Conservation (phyloP, 2,797 vertebrate species). For the Simalia tracyae region DNA sequence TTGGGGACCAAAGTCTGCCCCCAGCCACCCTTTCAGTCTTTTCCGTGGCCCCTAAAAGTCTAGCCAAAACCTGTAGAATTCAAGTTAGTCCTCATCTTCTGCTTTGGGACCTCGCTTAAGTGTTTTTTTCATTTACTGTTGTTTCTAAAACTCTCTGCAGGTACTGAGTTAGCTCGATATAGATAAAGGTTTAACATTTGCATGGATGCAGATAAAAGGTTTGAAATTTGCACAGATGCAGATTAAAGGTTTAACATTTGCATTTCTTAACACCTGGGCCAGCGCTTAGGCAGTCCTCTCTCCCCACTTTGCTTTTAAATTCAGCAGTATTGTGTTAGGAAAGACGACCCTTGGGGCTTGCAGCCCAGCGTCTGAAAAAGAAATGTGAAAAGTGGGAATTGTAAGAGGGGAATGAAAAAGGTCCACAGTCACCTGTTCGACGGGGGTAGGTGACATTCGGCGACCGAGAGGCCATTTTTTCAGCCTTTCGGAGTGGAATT, state of each 20-base stretch:
- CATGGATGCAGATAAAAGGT: not conserved
- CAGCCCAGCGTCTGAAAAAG: not conserved
- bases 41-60: no score
- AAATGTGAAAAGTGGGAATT: not conserved
- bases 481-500: no score
- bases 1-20: no score
- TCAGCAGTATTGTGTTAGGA: not conserved
- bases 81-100: no score
- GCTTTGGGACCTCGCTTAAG: not conserved
- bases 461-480: no score
- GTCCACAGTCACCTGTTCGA: no score
- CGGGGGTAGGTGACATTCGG: no score
- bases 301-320: not conserved
- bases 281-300: no score
- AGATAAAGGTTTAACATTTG: not conserved
- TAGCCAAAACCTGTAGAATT: no score
- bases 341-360: not conserved
- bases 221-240: not conserved
- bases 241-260: not conserved
- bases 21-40: no score
- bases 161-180: not conserved
- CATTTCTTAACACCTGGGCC: not conserved
- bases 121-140: not conserved
- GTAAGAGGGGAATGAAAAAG: not conserved
- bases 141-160: not conserved